Base-by-base conservation (phyloP, 1,140 invertebrate species). In the Hydropsyche tenuis region DNA sequence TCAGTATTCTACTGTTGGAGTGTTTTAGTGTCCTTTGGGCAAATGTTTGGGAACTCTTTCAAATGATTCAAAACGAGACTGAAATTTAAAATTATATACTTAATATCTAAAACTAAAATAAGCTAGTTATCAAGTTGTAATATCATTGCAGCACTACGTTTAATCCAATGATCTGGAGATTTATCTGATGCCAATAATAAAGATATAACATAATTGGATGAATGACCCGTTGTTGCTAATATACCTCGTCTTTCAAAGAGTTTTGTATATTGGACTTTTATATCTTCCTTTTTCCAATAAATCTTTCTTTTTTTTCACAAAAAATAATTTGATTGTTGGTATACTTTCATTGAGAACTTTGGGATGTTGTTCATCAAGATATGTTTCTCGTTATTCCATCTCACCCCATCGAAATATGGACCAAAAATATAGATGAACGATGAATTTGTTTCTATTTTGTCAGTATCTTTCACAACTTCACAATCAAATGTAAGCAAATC, bases 141-240 rank as follows among this genome's bases (percentile, higher is more conserved):
- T 2, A 96, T 84, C 22, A 96, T 84, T 0, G 95, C 95, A 1
- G 94, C 90, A 76, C 95, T 95, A 65, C 95, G 84, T 83, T 94
- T 93, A 1, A 96, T 91, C 95, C 95, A 97, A 82, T 96, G 94
- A 25, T 88, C 85, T 1, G 90, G 81, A 7, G 89, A 87, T 74
- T 88, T 80, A 72, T 89, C 81, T 0, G 93, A 93, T 16, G 92
- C 89, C 20, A 96, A 81, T 63, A 91, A 86, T 75, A 96, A 88
- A 0, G 91, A 90, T 51, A 96, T 82, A 0, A 97, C 93, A 84
- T 93, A 97, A 85, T 97, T 96, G 0, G 95, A 96, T 0, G 94
- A 96, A 83, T 96, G 95, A 0, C 95, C 95, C 0, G 94, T 96
- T 0, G 94, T 96, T 53, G 94, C 94, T 11, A 93, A 83, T 71